These are phyloP conservation scores for Trissolcus japonicus DNA, from an alignment of 2,888 invertebrate genomes.

Conservation along the genomic window DNA sequence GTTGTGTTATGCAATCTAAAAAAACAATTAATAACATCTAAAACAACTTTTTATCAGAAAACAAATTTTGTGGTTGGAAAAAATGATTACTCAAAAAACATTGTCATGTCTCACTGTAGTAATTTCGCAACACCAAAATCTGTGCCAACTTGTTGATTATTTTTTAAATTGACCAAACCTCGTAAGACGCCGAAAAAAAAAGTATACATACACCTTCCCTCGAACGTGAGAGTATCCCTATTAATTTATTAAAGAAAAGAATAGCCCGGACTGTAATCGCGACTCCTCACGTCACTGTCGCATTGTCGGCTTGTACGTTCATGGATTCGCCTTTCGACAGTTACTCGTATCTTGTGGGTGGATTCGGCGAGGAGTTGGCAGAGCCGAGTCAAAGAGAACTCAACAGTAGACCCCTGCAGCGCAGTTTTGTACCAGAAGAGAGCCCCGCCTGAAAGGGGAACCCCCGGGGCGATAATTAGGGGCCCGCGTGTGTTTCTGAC, in stretches of 20 bases:
- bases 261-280: conserved; percentile 12
- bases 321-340: conserved; percentile 41
- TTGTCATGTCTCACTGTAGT: no score
- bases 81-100: no score
- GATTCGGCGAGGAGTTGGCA: conserved; percentile 57
- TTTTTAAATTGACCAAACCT: no score
- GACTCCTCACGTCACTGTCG: conserved; percentile 35
- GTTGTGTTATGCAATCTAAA: no score
- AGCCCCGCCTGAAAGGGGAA: conserved; percentile 71
- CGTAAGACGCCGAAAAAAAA: no score
- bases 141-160: neutral
- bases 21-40: no score
- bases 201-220: no score
- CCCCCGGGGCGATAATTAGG: conserved; percentile 76
- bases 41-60: no score
- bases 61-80: no score
- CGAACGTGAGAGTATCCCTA: no score
- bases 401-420: conserved; percentile 70
- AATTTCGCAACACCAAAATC: no score
- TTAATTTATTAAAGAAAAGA: no score
- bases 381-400: conserved; percentile 63
- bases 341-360: conserved; percentile 52
- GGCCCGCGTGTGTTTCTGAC: conserved; percentile 75
- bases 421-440: conserved; percentile 74
- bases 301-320: conserved; percentile 26